phyloP scores from a whole-genome alignment of 2,113 vertebrate species.

The Seriola rivoliana region DNA sequence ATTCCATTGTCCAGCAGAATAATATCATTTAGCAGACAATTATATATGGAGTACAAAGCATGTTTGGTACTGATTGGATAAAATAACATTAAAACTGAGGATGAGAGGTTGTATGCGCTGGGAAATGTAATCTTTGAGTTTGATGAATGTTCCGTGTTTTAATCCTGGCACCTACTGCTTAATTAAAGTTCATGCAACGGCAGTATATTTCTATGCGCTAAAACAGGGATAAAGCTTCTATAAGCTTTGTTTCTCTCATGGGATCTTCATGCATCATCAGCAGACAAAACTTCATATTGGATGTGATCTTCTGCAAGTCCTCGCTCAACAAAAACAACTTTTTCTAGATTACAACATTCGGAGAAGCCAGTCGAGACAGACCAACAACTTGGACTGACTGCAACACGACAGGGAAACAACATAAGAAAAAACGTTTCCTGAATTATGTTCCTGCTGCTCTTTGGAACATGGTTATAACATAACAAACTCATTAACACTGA shows the following conservation, averaged over 20 bases:
- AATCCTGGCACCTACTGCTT: constrained; percentile 31
- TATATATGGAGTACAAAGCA: neutral
- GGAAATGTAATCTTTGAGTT: constrained; percentile 25
- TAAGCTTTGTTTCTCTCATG: constrained; percentile 16
- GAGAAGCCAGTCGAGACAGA: constrained; percentile 38
- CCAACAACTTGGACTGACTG: neutral
- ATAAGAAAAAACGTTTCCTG: neutral
- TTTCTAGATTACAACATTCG: neutral
- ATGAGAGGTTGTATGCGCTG: neutral
- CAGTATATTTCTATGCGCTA: neutral
- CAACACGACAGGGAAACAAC: constrained; percentile 9
- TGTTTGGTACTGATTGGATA: constrained; percentile 29
- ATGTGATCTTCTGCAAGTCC: constrained; percentile 9
- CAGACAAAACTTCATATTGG: neutral
- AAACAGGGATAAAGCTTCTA: constrained; percentile 18
- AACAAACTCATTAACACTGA: neutral
- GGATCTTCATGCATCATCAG: constrained; percentile 2
- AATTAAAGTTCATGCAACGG: constrained; percentile 16
- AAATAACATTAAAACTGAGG: constrained; percentile 6
- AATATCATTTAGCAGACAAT: neutral
- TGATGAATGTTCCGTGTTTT: constrained; percentile 32
- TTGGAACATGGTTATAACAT: constrained; percentile 7
- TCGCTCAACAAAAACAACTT: neutral
- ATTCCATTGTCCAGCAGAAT: neutral
- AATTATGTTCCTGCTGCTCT: neutral